These are phyloP conservation scores for Mareca penelope DNA, from an alignment of 2,797 vertebrate species.

Conservation along the genomic window DNA sequence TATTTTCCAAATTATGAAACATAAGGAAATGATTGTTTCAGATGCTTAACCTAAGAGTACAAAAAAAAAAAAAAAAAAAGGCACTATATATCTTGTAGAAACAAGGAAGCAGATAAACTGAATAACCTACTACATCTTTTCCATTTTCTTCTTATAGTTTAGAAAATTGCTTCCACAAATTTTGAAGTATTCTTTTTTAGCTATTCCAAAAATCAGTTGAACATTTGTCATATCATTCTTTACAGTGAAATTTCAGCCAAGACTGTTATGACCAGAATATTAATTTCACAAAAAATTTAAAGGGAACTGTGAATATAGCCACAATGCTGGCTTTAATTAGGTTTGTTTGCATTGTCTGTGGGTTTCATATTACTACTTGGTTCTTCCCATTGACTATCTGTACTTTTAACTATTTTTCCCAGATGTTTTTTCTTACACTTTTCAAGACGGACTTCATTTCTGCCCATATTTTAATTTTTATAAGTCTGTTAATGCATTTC, in stretches of 20 bases:
- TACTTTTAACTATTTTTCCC: not conserved
- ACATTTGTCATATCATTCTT: not conserved
- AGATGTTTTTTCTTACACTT: not conserved
- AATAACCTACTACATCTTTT: not conserved
- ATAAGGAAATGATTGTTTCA: not conserved
- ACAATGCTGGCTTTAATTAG: not conserved
- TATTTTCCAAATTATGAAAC: constrained; percentile 9
- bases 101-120: not conserved
- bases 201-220: not conserved
- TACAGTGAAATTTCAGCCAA: not conserved
- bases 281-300: not conserved
- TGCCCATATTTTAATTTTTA: not conserved
- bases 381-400: not conserved
- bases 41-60: not conserved
- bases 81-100: not conserved
- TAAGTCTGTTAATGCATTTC: not conserved
- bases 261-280: not conserved
- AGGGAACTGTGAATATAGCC: not conserved
- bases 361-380: not conserved
- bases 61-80: no score
- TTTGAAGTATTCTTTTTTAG: not conserved
- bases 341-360: not conserved
- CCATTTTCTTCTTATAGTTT: not conserved
- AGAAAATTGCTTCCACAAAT: not conserved
- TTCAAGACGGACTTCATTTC: not conserved